phyloP scores from a whole-genome alignment of 2,113 vertebrate genomes.

The Brachyhypopomus gauderio region DNA sequence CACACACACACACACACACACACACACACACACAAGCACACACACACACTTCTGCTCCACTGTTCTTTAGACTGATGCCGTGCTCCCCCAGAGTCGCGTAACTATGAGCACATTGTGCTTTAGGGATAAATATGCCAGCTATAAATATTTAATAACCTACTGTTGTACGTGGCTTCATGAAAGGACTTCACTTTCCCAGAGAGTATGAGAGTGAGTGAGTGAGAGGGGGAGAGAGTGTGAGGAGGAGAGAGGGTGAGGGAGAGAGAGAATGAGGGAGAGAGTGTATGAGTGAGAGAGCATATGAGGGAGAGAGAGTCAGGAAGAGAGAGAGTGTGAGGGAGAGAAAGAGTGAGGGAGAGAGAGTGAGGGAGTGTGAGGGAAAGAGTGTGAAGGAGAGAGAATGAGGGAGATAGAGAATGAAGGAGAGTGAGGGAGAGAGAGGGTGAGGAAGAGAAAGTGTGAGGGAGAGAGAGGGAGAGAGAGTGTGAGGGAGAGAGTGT shows the following conservation, averaged over 20 bases:
- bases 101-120: slow-evolving; percentile 51
- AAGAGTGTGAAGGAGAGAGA: neutral
- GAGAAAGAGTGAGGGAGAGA: neutral
- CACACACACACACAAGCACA: slow-evolving; percentile 16
- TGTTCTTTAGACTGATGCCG: slow-evolving; percentile 58
- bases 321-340: neutral
- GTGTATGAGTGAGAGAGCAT: neutral
- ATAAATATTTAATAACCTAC: slow-evolving; percentile 45
- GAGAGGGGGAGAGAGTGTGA: neutral
- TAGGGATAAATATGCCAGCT: slow-evolving; percentile 36
- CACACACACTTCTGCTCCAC: slow-evolving; percentile 7
- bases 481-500: neutral
- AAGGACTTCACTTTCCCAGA: slow-evolving; percentile 25
- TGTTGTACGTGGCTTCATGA: slow-evolving; percentile 30
- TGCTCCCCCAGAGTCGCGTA: slow-evolving; percentile 60
- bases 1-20: neutral
- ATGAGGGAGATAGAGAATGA: neutral
- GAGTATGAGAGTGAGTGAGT: slow-evolving; percentile 5
- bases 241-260: neutral
- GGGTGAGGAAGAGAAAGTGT: neutral
- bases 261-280: neutral
- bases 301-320: neutral
- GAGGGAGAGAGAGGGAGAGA: neutral
- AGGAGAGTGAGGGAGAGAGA: too few relatives aligned
- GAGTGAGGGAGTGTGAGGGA: neutral